A percentile compares a stretch with the other conserved stretches of the same genome.
These are phyloP conservation scores for Amblyteles armatorius DNA, from an alignment of 2,888 invertebrate genomes.

Conservation along the genomic window DNA sequence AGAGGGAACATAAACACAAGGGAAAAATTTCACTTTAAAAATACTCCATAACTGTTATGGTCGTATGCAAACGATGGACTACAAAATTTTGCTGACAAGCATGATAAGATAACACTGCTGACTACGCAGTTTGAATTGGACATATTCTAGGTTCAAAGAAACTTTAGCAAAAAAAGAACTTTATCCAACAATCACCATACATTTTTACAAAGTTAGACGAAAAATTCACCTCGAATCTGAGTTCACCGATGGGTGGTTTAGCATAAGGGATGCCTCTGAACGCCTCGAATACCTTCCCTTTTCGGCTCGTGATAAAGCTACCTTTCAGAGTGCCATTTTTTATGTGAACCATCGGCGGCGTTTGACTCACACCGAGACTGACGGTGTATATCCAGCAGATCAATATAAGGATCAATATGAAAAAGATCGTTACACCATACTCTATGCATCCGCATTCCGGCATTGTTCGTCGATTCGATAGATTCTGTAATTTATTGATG, in stretches of 20 bases:
- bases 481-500: not conserved
- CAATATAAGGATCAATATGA: constrained; percentile 33
- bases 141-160: not conserved
- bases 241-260: constrained; percentile 87
- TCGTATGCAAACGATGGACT: not conserved
- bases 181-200: not conserved
- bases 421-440: not conserved
- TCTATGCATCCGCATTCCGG: not conserved
- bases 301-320: constrained; percentile 86
- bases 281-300: constrained; percentile 86
- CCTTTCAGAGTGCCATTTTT: constrained; percentile 87
- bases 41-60: not conserved
- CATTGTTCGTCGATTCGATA: not conserved
- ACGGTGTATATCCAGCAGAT: constrained; percentile 32
- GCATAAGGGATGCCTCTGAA: constrained; percentile 89
- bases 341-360: constrained; percentile 80
- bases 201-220: not conserved
- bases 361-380: constrained; percentile 1
- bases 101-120: not conserved
- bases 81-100: not conserved
- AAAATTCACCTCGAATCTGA: constrained; percentile 87
- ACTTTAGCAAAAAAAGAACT: not conserved
- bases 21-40: not conserved
- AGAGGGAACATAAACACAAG: constrained; percentile 12
- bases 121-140: not conserved